phyloP scores from a whole-genome alignment of 1,140 invertebrate species.

The Penaeus japonicus region DNA sequence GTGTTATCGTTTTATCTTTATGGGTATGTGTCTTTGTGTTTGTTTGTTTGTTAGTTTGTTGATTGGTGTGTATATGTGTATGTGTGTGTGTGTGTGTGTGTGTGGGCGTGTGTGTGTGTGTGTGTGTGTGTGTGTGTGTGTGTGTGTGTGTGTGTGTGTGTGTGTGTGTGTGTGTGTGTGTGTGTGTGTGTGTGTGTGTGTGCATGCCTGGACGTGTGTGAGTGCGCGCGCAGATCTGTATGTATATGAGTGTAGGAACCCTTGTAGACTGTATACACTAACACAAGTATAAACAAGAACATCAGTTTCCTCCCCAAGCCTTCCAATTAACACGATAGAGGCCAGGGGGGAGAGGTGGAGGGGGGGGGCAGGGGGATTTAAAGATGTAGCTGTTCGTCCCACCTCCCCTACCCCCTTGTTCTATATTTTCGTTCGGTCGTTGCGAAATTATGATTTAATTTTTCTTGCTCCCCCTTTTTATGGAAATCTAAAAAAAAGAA shows the following conservation, averaged over 20 bases:
- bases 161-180: no score
- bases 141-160: no score
- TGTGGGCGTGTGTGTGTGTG: neutral
- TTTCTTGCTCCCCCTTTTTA: no score
- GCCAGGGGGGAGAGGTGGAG: neutral
- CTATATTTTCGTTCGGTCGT: neutral
- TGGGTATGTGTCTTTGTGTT: neutral
- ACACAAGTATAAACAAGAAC: no score
- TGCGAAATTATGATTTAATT: no score
- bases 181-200: neutral
- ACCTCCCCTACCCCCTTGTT: neutral
- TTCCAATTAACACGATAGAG: no score
- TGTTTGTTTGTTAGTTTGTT: neutral
- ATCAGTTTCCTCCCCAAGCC: no score
- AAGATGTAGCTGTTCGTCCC: neutral
- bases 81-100: neutral
- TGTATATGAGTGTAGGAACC: neutral
- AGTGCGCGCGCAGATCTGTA: neutral
- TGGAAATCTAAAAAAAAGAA: no score
- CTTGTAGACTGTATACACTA: neutral
- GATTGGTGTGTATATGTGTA: neutral
- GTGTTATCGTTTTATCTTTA: neutral
- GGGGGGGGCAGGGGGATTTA: no score
- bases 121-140: no score
- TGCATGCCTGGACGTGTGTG: neutral